Percentiles rank a stretch among this genome's conserved stretches.
Conservation (phyloP, 2,888 invertebrate species). For the Fabriciana adippe region DNA sequence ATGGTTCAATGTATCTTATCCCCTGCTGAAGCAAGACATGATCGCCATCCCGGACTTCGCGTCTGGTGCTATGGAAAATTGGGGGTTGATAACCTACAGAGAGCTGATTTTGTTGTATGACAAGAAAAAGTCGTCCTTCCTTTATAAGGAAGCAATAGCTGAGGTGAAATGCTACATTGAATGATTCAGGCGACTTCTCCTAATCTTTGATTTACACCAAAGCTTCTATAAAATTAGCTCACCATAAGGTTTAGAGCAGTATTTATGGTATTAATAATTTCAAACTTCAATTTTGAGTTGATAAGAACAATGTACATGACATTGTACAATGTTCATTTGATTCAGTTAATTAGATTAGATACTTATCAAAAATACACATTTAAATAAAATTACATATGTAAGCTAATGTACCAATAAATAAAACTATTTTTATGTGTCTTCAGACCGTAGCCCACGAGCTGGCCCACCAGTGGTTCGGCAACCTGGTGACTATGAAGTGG, state of each 20-base stretch:
- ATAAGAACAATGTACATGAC: too few species aligned
- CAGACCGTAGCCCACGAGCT: slow-evolving; percentile 88
- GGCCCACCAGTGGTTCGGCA: slow-evolving; percentile 91
- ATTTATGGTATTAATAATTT: too few species aligned
- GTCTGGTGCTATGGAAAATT: slow-evolving; percentile 88
- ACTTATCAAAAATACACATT: too few species aligned
- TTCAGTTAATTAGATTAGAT: too few species aligned
- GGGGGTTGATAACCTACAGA: slow-evolving; percentile 91
- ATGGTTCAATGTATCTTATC: slow-evolving; percentile 88
- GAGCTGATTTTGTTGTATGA: slow-evolving; percentile 88
- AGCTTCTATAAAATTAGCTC: too few species aligned
- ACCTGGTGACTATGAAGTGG: slow-evolving; percentile 92
- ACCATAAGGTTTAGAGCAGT: too few species aligned
- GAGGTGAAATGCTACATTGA: slow-evolving; percentile 58
- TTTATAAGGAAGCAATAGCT: slow-evolving; percentile 84
- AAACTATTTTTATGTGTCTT: background rate
- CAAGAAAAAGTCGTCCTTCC: slow-evolving; percentile 81
- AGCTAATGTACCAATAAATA: too few species aligned
- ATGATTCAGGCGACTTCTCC: too few species aligned
- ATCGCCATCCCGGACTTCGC: slow-evolving; percentile 90
- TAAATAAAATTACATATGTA: too few species aligned
- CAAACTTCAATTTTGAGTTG: too few species aligned
- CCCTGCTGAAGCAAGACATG: slow-evolving; percentile 90
- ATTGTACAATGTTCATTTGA: too few species aligned
- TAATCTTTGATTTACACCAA: too few species aligned